phyloP scores from a whole-genome alignment of 2,113 vertebrate species.

The Dunckerocampus dactyliophorus region DNA sequence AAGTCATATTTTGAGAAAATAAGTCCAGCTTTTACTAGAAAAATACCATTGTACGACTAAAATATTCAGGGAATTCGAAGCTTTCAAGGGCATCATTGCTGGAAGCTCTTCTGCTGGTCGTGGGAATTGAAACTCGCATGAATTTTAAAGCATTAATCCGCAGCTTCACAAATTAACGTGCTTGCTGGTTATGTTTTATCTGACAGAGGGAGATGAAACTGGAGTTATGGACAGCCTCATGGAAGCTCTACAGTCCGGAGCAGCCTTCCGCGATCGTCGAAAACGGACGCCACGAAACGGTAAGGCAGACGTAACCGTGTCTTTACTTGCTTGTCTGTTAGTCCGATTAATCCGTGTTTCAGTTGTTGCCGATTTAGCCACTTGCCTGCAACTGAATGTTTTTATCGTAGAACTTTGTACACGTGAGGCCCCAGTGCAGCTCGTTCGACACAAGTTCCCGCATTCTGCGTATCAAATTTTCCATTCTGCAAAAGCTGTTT shows the following conservation, averaged over 20 bases:
- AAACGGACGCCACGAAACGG: conserved; percentile 86
- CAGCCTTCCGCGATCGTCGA: conserved; percentile 94
- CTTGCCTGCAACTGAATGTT: too few species aligned
- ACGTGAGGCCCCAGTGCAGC: conserved; percentile 5
- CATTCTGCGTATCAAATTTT: conserved; percentile 56
- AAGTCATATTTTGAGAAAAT: too few species aligned
- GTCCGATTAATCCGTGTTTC: not conserved
- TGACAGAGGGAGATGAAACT: conserved; percentile 92
- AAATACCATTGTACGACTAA: too few species aligned
- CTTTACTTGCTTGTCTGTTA: not conserved
- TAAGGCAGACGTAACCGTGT: conserved; percentile 32
- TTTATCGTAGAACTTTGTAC: conserved; percentile 5
- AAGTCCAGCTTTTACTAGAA: too few species aligned
- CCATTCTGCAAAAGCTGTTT: conserved; percentile 28
- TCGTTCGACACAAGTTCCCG: conserved; percentile 47
- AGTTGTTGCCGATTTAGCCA: not conserved
- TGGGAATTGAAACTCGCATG: too few species aligned
- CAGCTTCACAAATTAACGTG: not conserved
- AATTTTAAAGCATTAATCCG: too few species aligned
- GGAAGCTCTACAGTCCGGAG: conserved; percentile 94
- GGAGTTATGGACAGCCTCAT: conserved; percentile 98
- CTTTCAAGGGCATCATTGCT: too few species aligned
- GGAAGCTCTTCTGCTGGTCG: too few species aligned
- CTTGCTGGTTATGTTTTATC: conserved; percentile 19
- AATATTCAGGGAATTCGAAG: too few species aligned